phyloP scores from a whole-genome alignment of 2,797 vertebrate species.

The Leuciscus waleckii region DNA sequence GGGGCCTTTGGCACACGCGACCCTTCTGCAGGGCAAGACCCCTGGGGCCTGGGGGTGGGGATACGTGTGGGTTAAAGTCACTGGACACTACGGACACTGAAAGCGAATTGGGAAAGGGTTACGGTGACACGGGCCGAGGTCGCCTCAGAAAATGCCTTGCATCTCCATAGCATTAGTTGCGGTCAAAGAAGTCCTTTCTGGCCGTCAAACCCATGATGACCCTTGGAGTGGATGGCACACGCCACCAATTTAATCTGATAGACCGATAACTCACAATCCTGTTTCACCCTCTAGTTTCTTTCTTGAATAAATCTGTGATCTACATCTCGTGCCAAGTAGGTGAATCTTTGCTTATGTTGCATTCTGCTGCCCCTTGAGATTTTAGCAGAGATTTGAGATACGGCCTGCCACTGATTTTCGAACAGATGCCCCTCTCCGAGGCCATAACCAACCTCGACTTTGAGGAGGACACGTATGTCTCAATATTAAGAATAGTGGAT shows the following conservation, averaged over 20 bases:
- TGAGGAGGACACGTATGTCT: background rate
- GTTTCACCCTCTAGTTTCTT: conserved; percentile 2
- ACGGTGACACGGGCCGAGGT: conserved; percentile 38
- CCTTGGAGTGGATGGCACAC: conserved; percentile 37
- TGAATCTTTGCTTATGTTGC: conserved; percentile 17
- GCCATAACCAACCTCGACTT: background rate
- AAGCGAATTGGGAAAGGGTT: conserved; percentile 37
- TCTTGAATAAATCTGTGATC: conserved; percentile 19
- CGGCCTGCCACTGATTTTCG: background rate
- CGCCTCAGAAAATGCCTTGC: conserved; percentile 33
- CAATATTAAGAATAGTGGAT: background rate
- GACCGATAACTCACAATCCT: conserved; percentile 4
- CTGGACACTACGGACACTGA: conserved; percentile 48
- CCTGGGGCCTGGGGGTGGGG: conserved; percentile 36
- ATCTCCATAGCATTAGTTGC: conserved; percentile 52
- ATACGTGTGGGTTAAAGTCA: conserved; percentile 49
- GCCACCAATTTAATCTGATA: conserved; percentile 24
- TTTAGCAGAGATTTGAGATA: conserved; percentile 8
- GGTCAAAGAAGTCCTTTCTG: conserved; percentile 44
- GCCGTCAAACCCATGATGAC: conserved; percentile 24
- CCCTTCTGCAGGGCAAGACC: conserved; percentile 42
- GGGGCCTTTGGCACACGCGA: conserved; percentile 58
- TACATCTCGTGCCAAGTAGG: conserved; percentile 24
- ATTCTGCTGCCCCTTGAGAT: conserved; percentile 5
- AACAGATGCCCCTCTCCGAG: background rate